Percentiles rank a stretch among this genome's conserved stretches.
These are phyloP conservation scores for Phlogophora meticulosa DNA, from an alignment of 2,888 invertebrate genomes.

Conservation along the genomic window DNA sequence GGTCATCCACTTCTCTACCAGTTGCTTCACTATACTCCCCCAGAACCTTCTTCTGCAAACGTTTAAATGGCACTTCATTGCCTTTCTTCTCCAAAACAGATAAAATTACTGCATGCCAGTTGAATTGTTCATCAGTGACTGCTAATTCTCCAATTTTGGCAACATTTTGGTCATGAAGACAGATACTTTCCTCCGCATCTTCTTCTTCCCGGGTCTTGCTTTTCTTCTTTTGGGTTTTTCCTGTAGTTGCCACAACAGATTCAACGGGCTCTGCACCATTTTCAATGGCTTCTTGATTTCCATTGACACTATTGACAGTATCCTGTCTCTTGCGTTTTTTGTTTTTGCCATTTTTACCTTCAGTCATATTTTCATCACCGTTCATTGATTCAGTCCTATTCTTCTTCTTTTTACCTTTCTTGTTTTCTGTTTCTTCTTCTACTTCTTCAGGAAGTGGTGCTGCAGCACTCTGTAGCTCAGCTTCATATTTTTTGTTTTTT, in stretches of 20 bases:
- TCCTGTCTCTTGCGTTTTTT: constrained; percentile 87
- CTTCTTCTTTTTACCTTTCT: constrained; percentile 87
- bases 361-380: constrained; percentile 72
- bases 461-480: constrained; percentile 84
- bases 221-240: constrained; percentile 82
- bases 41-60: constrained; percentile 94
- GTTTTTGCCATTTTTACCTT: constrained; percentile 77
- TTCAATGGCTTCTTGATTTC: constrained; percentile 64
- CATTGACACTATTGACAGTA: constrained; percentile 80
- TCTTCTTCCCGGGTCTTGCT: constrained; percentile 79
- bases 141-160: constrained; percentile 82
- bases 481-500: constrained; percentile 87
- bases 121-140: constrained; percentile 81
- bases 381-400: constrained; percentile 79
- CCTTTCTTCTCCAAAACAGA: constrained; percentile 89
- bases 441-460: constrained; percentile 73
- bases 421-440: constrained; percentile 73
- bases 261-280: constrained; percentile 58
- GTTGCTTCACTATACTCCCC: constrained; percentile 91
- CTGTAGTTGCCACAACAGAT: constrained; percentile 65
- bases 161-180: constrained; percentile 87
- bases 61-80: constrained; percentile 93
- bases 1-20: constrained; percentile 90
- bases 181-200: constrained; percentile 80
- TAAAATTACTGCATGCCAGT: constrained; percentile 89